Percentiles rank a stretch among this genome's conserved stretches.
These are phyloP conservation scores for Apteryx mantelli DNA, from an alignment of 2,113 vertebrate genomes.

Conservation along the genomic window DNA sequence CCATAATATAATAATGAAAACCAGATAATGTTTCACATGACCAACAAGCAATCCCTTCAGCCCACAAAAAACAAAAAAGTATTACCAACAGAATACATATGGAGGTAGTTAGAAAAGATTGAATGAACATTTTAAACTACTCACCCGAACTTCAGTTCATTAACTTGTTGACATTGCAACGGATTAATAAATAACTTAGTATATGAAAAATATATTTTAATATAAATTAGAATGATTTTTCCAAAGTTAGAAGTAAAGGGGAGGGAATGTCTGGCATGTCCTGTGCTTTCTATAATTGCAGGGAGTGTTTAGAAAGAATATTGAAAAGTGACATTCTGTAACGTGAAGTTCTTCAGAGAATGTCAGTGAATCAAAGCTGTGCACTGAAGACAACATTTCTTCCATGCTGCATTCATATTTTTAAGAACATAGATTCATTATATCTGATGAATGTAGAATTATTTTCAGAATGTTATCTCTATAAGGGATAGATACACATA, in stretches of 20 bases:
- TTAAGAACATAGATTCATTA: background rate
- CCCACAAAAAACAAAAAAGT: constrained; percentile 10
- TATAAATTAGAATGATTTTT: constrained; percentile 26
- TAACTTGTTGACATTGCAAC: background rate
- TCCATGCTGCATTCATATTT: background rate
- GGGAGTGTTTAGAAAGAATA: background rate
- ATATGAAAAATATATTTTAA: background rate
- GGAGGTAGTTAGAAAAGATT: constrained; percentile 5
- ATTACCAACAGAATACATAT: background rate
- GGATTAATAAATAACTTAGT: constrained; percentile 50
- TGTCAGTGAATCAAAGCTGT: background rate
- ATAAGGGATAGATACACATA: background rate
- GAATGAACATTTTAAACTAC: constrained; percentile 35
- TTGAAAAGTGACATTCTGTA: background rate
- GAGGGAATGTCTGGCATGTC: background rate
- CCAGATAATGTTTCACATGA: background rate
- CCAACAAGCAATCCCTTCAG: constrained; percentile 51
- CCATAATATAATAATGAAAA: constrained; percentile 22
- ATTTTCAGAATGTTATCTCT: background rate
- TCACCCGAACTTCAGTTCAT: constrained; percentile 15
- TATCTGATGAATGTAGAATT: background rate
- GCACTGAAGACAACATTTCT: background rate
- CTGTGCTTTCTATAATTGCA: background rate
- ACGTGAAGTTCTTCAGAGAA: background rate
- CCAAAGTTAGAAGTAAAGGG: background rate